Percentiles rank a stretch among this genome's conserved stretches.
These are phyloP conservation scores for Thaleichthys pacificus DNA, from an alignment of 2,797 vertebrate genomes.

Conservation along the genomic window DNA sequence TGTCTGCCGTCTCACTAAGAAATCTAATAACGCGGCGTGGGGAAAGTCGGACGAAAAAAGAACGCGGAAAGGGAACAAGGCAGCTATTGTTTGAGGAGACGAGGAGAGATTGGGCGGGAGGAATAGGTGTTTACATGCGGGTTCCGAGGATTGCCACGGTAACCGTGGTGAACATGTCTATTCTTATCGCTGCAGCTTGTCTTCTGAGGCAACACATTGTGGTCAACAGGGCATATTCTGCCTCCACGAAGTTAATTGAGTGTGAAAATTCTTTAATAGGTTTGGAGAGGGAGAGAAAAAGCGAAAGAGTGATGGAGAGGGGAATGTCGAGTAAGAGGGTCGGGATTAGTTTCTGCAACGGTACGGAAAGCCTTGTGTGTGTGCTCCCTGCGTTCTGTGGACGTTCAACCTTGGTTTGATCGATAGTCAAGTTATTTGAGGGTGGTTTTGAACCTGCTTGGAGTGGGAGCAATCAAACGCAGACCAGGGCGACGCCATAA, in stretches of 20 bases:
- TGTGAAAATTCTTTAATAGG: conserved; percentile 71
- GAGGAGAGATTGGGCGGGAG: not conserved
- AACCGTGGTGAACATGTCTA: conserved; percentile 61
- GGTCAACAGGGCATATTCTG: conserved; percentile 63
- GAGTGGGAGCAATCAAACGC: not conserved
- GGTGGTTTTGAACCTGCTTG: conserved; percentile 25
- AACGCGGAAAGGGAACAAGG: not conserved
- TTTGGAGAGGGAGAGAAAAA: conserved; percentile 41
- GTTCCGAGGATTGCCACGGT: conserved; percentile 52
- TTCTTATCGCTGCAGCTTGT: conserved; percentile 56
- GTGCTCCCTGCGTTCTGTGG: too few species aligned
- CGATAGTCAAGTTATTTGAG: too few species aligned
- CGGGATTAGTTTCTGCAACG: conserved; percentile 47
- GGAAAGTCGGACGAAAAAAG: conserved; percentile 8
- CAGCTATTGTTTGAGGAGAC: too few species aligned
- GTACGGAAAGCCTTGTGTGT: too few species aligned
- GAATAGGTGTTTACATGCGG: conserved; percentile 33
- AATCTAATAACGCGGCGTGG: not conserved
- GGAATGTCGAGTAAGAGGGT: conserved; percentile 43
- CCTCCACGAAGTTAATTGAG: conserved; percentile 70
- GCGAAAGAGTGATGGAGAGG: conserved; percentile 53
- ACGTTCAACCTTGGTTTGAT: too few species aligned
- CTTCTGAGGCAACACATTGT: conserved; percentile 45
- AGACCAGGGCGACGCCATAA: not conserved
- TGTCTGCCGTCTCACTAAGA: conserved; percentile 9